Conservation (phyloP, 2,797 vertebrate species). For the Thamnophis elegans region DNA sequence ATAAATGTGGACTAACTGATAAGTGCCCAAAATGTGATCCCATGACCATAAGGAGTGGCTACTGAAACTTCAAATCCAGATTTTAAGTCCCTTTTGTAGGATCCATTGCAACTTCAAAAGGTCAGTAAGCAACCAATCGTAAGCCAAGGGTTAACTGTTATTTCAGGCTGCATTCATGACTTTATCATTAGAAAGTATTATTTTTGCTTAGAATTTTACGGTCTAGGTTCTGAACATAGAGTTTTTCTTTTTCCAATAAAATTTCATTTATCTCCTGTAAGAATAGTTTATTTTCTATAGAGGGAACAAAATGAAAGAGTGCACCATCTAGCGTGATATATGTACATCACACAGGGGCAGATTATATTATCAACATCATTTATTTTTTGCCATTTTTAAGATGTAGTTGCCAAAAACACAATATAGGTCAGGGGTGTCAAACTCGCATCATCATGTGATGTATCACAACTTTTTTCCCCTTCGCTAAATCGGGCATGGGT, state of each 20-base stretch:
- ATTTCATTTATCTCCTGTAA: not conserved
- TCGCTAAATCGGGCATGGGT: too few relatives aligned
- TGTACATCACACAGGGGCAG: not conserved
- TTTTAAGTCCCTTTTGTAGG: not conserved
- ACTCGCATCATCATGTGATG: too few relatives aligned
- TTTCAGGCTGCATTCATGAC: not conserved
- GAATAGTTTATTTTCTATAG: not conserved
- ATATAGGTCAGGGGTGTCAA: not conserved
- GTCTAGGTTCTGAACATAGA: not conserved
- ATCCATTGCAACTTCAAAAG: not conserved
- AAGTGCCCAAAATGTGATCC: too few relatives aligned
- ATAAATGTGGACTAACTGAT: too few relatives aligned
- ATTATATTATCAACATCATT: not conserved
- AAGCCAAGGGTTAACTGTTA: not conserved
- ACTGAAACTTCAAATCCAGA: not conserved
- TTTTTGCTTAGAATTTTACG: not conserved
- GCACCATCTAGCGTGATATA: not conserved
- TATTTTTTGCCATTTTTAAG: not conserved
- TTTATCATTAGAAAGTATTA: not conserved
- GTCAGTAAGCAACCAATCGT: not conserved
- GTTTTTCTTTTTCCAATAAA: not conserved
- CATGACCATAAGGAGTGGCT: not conserved
- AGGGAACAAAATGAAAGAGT: not conserved
- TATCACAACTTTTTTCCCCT: too few relatives aligned
- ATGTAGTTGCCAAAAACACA: not conserved